Evolutionary conservation across 2,888 invertebrate genomes (phyloP).

Genomic region (Acrobasis consociella): DNA sequence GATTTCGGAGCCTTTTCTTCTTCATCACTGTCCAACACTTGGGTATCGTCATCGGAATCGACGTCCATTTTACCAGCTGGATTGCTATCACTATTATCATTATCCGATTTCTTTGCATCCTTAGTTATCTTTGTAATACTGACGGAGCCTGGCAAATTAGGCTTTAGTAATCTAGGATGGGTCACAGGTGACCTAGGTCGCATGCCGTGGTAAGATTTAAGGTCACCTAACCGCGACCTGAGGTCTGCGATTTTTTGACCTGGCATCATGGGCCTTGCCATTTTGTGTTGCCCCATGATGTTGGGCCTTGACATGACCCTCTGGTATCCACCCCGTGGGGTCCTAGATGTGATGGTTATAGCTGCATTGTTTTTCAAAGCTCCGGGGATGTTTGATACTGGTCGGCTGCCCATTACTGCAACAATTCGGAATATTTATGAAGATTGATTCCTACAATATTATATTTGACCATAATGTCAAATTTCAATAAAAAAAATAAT

Average conservation of each 20-base stretch:
- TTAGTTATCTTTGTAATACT: constrained; percentile 73
- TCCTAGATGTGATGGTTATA: constrained; percentile 82
- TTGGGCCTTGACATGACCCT: constrained; percentile 65
- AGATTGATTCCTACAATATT: no score
- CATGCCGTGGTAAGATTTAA: constrained; percentile 59
- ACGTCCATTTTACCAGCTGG: constrained; percentile 48
- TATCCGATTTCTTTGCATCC: constrained; percentile 53
- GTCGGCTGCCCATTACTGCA: constrained; percentile 68
- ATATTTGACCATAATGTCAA: no score
- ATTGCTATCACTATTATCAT: constrained; percentile 45
- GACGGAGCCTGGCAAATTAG: constrained; percentile 67
- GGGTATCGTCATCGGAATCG: constrained; percentile 68
- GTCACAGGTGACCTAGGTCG: constrained; percentile 60
- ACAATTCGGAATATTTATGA: constrained; percentile 26
- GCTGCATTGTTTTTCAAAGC: constrained; percentile 84
- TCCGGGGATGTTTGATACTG: constrained; percentile 68
- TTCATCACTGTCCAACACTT: constrained; percentile 72
- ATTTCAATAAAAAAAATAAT: no score
- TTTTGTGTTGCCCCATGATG: constrained; percentile 60
- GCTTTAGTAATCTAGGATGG: constrained; percentile 57
- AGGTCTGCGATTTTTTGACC: constrained; percentile 74
- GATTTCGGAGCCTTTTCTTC: constrained; percentile 49
- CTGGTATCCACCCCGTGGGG: constrained; percentile 62
- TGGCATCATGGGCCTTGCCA: constrained; percentile 60
- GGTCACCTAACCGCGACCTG: constrained; percentile 63